Base-by-base conservation (phyloP, 2,797 vertebrate species). In the Gymnocypris eckloni region DNA sequence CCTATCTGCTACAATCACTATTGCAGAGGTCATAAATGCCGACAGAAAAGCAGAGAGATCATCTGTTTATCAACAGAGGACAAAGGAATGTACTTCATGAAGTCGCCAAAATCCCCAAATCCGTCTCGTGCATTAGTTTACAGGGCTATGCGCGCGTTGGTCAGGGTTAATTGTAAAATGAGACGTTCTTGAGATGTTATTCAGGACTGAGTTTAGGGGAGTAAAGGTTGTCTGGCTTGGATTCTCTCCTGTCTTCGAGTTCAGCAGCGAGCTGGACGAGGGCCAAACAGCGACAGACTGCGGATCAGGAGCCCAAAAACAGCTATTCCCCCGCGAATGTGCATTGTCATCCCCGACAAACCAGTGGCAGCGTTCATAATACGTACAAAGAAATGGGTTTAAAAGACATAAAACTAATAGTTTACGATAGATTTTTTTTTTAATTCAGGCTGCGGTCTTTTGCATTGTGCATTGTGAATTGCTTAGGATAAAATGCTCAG, bases 261-360 rank as follows among this genome's bases (percentile, higher is more conserved):
- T 86, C 79, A 82, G 73, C 28, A 45, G 52, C 33, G 67, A 73
- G 61, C 59, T 89, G 91, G 87, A 90, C 7, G 15, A 9, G 71
- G 48, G 81, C 90, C 90, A 89, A 82, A 82, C 37, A 83, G 86
- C 76, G 79, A 88, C 91, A 90, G 90, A 91, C 90, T 89, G 90
- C 77, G 70, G 87, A 87, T 90, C 83, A 83, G 84, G 56, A 64
- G 66, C 61, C 79, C 39, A 7, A 61, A 48, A 78, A 71, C 37
- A 39, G 52, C 22, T 78, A 86, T 87, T 89, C 88, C 89, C 86
- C 56, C 50, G 70, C 66, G 83, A 76, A 71, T 86, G 56, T 88
- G 85, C 83, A 79, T 45, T 84, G 81, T 87, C 82, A 88, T 86
- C 69, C 67, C 66, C 48, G 75, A 87, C 6, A 86, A 48, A 80